phyloP scores from a whole-genome alignment of 1,140 invertebrate species.

The Manduca sexta region DNA sequence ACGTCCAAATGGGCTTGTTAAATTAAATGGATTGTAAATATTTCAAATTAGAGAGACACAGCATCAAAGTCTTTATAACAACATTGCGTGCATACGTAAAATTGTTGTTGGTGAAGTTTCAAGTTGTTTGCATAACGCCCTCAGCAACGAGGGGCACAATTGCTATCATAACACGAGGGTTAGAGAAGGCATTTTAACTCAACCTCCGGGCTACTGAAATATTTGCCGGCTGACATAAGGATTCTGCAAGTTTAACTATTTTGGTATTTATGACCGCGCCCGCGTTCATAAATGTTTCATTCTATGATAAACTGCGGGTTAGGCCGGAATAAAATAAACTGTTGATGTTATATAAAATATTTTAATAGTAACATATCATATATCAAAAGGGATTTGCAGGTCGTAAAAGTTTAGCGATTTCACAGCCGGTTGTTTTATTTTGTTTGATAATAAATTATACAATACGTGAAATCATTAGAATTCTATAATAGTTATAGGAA shows the following conservation, averaged over 20 bases:
- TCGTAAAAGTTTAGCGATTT: neutral
- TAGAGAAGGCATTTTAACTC: constrained; percentile 14
- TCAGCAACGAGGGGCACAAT: constrained; percentile 23
- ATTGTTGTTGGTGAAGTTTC: constrained; percentile 13
- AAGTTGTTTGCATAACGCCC: constrained; percentile 27
- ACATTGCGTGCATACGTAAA: constrained; percentile 19
- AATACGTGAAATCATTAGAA: too few species aligned
- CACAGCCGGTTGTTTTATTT: neutral
- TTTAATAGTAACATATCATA: neutral
- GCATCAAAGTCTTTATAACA: neutral
- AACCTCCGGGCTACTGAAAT: neutral
- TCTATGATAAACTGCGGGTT: neutral
- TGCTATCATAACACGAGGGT: constrained; percentile 21
- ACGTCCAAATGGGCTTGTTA: neutral
- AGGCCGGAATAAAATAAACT: neutral
- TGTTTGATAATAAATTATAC: too few species aligned
- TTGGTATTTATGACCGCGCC: neutral
- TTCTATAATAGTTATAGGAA: too few species aligned
- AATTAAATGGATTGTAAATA: neutral
- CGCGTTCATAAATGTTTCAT: neutral
- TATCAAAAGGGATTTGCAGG: neutral
- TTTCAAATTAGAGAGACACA: neutral
- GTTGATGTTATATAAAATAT: constrained; percentile 1
- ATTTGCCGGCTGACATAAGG: constrained; percentile 1
- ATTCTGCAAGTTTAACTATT: neutral